Base-by-base conservation (phyloP, 2,797 vertebrate genomes). In the Propithecus perrieri region DNA sequence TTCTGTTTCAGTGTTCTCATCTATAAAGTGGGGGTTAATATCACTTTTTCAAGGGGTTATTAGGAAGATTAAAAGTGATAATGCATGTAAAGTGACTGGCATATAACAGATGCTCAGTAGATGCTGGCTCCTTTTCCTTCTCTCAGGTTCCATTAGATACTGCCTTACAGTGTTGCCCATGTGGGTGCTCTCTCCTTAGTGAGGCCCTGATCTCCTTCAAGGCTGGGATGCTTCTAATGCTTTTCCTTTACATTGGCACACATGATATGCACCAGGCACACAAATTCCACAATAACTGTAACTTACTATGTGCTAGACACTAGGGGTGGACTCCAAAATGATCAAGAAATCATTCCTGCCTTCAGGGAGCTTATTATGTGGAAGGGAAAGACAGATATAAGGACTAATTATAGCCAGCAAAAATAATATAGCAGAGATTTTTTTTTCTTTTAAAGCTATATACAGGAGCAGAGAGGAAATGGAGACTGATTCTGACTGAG, bases 401-500 rank as follows among this genome's bases (percentile, higher is more conserved):
- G 43, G 93, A 91, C 28, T 61, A 93, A 76, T 26, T 46, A 87
- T n/a, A 84, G 30, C 12, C 48, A 10, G 75, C n/a, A 63, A 91
- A 94, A 96, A 85, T 53, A 91, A 85, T 76, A 63, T 14, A 87
- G 35, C 41, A 86, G 85, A 69, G 59, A 71, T 71, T 93, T 75
- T 94, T 86, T 43, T 43, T 43, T 76, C 63, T 86, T 78, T 72
- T 28, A 89, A 71, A 95, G 55, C 4, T 84, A 61, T 38, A 24
- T 59, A 43, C 17, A 78, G 57, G 57, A 85, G 92, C 17, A 78
- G 65, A 94, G 57, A 95, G 15, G 48, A 95, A n/a, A 24, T 48
- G 1, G 69, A 84, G 59, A 84, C 38, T 79, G 53, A 95, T 89
- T 97, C 53, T 94, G 53, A 92, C 50, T 48, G 53, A 85, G 69